Base-by-base conservation (phyloP, 53 echinoderm and acorn worm genomes). In the Astropecten irregularis region DNA sequence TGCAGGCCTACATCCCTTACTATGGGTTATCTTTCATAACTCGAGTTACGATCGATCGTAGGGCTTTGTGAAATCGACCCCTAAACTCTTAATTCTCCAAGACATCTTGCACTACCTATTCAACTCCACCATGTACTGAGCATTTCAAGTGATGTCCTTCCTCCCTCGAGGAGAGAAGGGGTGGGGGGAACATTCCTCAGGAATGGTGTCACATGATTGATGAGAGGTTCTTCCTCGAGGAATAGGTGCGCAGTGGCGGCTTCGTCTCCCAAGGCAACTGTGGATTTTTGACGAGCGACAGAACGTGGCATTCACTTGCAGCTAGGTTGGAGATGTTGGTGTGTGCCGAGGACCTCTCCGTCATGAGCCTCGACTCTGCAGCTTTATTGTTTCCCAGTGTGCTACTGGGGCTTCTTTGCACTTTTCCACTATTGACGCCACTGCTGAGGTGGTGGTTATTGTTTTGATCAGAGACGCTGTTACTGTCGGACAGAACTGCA, bases 241-340 rank as follows among this genome's bases (percentile, higher is more conserved):
- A 39, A 20, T 79, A 79, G 11, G 79, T 79, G 14, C 79, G 79
- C 0, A 79, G 19, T 2, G 79, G 79, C 46, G 42, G 79, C 31
- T 48, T 79, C 3, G 22, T n/a, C 20, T 79, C 79, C 79, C 79
- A 79, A 1, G 79, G 79, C 3, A 79, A 9, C 63, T 60, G 46
- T 0, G 79, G 79, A 21, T 48, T 61, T 25, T 19, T 29, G 31
- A 60, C 28, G 2, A 19, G 42, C 26, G 47, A 1, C 28, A 44
- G 20, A 22, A 10, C 40, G 26, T 46, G 47, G 18, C 2, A 32
- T 20, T 30, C 18, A 46, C 46, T 20, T 0, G 33, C n/a, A 1
- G 66, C 14, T 16, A 13, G 33, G 21, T 34, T 19, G 21, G 21
- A 21, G 21, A 6, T 34, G 36, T 32, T 65, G 33, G 42, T 16